Conservation (phyloP, 1,140 invertebrate species). For the Venturia canescens region DNA sequence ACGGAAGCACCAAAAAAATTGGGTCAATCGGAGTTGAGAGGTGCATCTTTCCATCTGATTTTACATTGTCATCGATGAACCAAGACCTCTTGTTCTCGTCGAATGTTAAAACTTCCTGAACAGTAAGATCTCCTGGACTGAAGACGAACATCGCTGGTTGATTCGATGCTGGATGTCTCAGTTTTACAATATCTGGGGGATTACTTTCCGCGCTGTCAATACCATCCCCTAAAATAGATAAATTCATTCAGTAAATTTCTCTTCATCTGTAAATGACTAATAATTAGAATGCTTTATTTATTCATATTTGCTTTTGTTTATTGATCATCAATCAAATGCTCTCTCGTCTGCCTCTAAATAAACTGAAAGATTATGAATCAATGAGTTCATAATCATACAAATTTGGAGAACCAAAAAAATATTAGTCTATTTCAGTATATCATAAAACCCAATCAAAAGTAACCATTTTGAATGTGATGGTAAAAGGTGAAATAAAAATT, state of each 20-base stretch:
- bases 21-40: slow-evolving; percentile 85
- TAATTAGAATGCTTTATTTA: no score
- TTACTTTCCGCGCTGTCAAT: slow-evolving; percentile 77
- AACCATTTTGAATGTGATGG: no score
- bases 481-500: no score
- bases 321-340: no score
- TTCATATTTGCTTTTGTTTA: no score
- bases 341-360: no score
- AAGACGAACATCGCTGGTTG: slow-evolving; percentile 81
- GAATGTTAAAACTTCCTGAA: slow-evolving; percentile 84
- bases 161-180: slow-evolving; percentile 82
- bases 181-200: slow-evolving; percentile 85
- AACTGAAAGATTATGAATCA: no score
- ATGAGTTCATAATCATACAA: no score
- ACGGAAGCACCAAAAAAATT: slow-evolving; percentile 81
- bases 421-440: no score
- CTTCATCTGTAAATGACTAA: no score
- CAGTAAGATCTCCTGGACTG: slow-evolving; percentile 76
- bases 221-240: slow-evolving; percentile 69
- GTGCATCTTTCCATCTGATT: slow-evolving; percentile 85
- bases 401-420: no score
- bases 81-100: slow-evolving; percentile 83
- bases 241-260: slow-evolving; percentile 7
- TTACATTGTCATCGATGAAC: slow-evolving; percentile 84
- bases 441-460: no score